phyloP scores from a whole-genome alignment of 2,797 vertebrate species.

The Euthynnus affinis region DNA sequence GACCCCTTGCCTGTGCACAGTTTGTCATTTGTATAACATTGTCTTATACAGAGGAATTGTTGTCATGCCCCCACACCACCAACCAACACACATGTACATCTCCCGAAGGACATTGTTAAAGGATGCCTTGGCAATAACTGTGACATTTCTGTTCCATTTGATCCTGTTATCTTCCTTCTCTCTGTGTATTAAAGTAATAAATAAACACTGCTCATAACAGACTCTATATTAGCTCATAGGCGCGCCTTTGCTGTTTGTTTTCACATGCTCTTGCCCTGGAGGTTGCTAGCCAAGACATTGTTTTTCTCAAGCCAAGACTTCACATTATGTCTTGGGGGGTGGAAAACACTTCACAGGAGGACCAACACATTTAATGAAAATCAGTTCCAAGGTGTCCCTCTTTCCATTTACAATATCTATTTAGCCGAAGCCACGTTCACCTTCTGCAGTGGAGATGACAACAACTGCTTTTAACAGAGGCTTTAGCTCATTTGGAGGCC shows the following conservation, averaged over 20 bases:
- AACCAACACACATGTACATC: too few relatives aligned
- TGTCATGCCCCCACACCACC: neutral
- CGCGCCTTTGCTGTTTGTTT: too few relatives aligned
- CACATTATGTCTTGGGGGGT: neutral
- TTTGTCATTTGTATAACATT: neutral
- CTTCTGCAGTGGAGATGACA: neutral
- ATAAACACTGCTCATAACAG: too few relatives aligned
- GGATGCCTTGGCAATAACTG: too few relatives aligned
- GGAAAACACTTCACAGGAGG: constrained; percentile 7
- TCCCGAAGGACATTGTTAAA: too few relatives aligned
- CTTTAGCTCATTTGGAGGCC: neutral
- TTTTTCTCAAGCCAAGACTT: too few relatives aligned
- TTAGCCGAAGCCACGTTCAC: neutral
- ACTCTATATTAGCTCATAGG: too few relatives aligned
- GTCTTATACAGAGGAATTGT: neutral
- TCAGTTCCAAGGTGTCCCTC: neutral
- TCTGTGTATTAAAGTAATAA: too few relatives aligned
- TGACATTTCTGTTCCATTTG: too few relatives aligned
- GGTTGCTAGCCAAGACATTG: neutral
- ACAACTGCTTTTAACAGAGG: neutral
- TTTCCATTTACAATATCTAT: constrained; percentile 2
- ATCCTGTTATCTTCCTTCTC: too few relatives aligned
- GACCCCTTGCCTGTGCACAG: neutral
- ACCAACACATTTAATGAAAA: constrained; percentile 3
- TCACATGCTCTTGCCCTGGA: neutral